Percentiles rank a stretch among this genome's conserved stretches.
phyloP scores from a whole-genome alignment of 2,113 vertebrate genomes.

The Cardinalis cardinalis region DNA sequence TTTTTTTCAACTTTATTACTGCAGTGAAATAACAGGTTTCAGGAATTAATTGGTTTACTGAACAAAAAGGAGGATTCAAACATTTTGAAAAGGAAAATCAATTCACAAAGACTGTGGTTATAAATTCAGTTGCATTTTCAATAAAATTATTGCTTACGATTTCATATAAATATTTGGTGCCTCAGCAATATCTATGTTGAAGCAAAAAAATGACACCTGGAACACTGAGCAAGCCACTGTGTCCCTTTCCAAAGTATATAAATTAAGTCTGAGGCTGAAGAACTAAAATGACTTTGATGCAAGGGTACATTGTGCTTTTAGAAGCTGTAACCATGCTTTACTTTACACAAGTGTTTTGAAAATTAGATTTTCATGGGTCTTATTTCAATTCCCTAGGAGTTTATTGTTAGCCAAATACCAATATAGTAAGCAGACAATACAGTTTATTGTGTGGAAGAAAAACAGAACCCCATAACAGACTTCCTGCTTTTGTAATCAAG shows the following conservation, averaged over 20 bases:
- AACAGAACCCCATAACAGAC: conserved; percentile 75
- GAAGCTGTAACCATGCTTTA: conserved; percentile 42
- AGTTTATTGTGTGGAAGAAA: conserved; percentile 75
- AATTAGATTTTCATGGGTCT: conserved; percentile 70
- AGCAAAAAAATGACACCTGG: background rate
- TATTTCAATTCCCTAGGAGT: conserved; percentile 71
- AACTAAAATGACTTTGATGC: background rate
- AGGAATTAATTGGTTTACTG: background rate
- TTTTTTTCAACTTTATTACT: background rate
- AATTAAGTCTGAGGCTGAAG: background rate
- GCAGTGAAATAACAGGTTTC: background rate
- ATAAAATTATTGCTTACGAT: background rate
- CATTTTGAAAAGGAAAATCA: background rate
- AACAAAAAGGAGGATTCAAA: background rate
- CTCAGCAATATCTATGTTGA: background rate
- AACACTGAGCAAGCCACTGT: background rate
- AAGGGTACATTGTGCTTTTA: background rate
- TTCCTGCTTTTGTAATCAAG: conserved; percentile 79
- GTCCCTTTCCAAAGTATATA: background rate
- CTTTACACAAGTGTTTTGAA: conserved; percentile 72
- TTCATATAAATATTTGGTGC: background rate
- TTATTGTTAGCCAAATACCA: conserved; percentile 71
- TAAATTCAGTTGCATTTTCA: background rate
- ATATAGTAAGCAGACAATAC: conserved; percentile 72
- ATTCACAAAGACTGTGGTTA: background rate